A percentile compares a stretch with the other conserved stretches of the same genome.
Conservation (phyloP, 1,140 invertebrate species). For the Lepidurus apus region DNA sequence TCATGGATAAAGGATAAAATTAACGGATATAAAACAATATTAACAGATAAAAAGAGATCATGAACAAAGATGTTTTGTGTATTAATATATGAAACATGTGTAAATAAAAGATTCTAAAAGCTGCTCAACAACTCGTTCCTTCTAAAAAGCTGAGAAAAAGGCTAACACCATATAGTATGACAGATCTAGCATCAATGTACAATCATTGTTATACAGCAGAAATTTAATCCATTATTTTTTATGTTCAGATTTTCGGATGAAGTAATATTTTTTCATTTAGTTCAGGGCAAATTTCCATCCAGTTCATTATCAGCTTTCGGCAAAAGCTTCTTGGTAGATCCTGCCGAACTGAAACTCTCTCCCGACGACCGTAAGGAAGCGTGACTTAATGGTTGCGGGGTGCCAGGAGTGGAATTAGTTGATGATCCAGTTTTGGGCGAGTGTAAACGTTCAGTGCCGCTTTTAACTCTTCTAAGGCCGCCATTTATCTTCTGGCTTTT, state of each 20-base stretch:
- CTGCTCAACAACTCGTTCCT: no score
- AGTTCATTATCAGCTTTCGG: neutral
- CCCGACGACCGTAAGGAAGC: slow-evolving; percentile 55
- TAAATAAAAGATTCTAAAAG: no score
- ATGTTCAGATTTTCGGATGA: neutral
- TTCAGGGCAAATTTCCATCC: neutral
- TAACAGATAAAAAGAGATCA: no score
- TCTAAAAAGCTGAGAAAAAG: no score
- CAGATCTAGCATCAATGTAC: no score
- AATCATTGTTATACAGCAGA: no score
- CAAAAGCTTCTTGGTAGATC: slow-evolving; percentile 50
- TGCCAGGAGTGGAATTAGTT: slow-evolving; percentile 33
- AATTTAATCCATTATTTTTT: no score
- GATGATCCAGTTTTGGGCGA: slow-evolving; percentile 50
- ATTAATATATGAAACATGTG: no score
- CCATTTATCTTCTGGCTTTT: slow-evolving; percentile 31
- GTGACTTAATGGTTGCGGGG: slow-evolving; percentile 58
- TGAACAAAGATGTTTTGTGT: no score
- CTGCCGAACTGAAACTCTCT: slow-evolving; percentile 66
- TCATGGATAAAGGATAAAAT: no score
- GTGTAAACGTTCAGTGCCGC: slow-evolving; percentile 32
- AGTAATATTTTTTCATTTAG: neutral
- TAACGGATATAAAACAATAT: no score
- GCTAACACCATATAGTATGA: no score
- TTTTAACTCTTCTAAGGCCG: slow-evolving; percentile 25